A percentile compares a stretch with the other conserved stretches of the same genome.
These are phyloP conservation scores for Podarcis muralis DNA, from an alignment of 2,113 vertebrate genomes.

Conservation along the genomic window DNA sequence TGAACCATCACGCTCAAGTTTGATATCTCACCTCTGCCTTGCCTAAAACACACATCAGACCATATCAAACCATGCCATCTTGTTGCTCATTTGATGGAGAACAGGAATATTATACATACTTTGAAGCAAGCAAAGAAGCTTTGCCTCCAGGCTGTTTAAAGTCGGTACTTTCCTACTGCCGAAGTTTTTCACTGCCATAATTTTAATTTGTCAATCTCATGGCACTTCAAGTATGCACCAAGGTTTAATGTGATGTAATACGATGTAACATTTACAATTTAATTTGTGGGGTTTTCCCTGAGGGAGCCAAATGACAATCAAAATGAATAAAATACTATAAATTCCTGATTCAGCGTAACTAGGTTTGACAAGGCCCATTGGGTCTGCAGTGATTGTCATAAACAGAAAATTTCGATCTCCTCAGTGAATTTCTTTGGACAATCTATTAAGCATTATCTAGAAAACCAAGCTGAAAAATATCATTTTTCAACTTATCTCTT, in stretches of 20 bases:
- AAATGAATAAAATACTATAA: background rate
- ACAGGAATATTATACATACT: background rate
- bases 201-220: background rate
- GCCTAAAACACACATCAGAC: background rate
- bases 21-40: background rate
- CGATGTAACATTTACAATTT: background rate
- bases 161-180: background rate
- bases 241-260: background rate
- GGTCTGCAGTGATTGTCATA: background rate
- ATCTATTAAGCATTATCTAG: background rate
- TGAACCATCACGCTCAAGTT: background rate
- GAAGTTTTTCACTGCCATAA: background rate
- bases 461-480: background rate
- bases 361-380: conserved; percentile 13
- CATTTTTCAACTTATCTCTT: background rate
- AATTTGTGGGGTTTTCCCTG: background rate
- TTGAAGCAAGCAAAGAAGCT: background rate
- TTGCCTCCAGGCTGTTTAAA: background rate
- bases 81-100: background rate
- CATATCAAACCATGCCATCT: background rate
- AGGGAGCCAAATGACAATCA: conserved; percentile 17
- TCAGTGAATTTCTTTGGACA: background rate
- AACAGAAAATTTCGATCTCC: background rate
- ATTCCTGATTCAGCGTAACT: conserved; percentile 5
- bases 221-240: background rate